A percentile compares a stretch with the other conserved stretches of the same genome.
Conservation (phyloP, 1,140 invertebrate species). For the Calycopis cecrops region DNA sequence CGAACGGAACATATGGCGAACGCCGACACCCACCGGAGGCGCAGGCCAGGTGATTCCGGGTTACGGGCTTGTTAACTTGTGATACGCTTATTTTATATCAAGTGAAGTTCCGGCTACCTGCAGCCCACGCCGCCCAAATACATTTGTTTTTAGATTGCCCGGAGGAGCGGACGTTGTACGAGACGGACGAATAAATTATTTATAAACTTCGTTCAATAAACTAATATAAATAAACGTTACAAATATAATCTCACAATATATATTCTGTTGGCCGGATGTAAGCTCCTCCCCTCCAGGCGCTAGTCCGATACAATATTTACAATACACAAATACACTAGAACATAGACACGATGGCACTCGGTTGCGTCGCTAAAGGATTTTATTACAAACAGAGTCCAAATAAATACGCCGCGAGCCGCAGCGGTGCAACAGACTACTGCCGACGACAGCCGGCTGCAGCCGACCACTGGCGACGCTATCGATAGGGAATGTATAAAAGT, state of each 20-base stretch:
- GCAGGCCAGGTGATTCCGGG: too few relatives aligned
- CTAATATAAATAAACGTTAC: conserved; percentile 21
- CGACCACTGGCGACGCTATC: conserved; percentile 14
- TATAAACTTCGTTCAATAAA: conserved; percentile 8
- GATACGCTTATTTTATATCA: too few relatives aligned
- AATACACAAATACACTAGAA: conserved; percentile 66
- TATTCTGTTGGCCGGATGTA: conserved; percentile 56
- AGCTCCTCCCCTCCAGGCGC: conserved; percentile 45
- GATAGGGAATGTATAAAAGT: conserved; percentile 66
- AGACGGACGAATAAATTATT: conserved; percentile 19
- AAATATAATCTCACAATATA: conserved; percentile 26
- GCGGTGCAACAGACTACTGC: too few relatives aligned
- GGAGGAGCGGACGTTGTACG: conserved; percentile 14
- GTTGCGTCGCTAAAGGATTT: conserved; percentile 52
- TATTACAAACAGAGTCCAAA: conserved; percentile 32
- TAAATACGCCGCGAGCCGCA: conserved; percentile 17
- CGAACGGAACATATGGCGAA: too few relatives aligned
- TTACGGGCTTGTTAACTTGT: too few relatives aligned
- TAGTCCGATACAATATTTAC: conserved; percentile 55
- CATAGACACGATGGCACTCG: conserved; percentile 66
- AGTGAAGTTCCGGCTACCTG: too few relatives aligned
- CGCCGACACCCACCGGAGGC: too few relatives aligned
- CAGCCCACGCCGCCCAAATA: background rate
- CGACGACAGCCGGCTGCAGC: too few relatives aligned
- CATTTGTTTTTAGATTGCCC: background rate